A percentile compares a stretch with the other conserved stretches of the same genome.
phyloP scores from a whole-genome alignment of 2,113 vertebrate species.

The Neolamprologus hecqui region DNA sequence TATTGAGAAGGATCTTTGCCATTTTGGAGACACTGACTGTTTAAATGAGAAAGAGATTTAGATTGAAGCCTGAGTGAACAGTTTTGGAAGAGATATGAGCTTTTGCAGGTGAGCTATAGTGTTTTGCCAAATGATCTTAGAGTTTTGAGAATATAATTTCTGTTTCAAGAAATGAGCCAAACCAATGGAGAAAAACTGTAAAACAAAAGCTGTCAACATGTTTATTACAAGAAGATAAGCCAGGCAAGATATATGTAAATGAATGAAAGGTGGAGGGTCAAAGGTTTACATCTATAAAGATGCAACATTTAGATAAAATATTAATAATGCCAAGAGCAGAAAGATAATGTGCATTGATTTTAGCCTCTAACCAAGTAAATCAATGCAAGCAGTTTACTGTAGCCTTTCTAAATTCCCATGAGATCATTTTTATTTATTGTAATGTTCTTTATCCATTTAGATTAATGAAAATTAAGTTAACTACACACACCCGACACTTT shows the following conservation, averaged over 20 bases:
- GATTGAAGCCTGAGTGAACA: too few relatives aligned
- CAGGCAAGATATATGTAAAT: not conserved
- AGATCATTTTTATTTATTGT: not conserved
- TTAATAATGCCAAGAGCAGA: not conserved
- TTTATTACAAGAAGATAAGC: not conserved
- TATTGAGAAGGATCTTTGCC: too few relatives aligned
- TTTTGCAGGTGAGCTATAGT: too few relatives aligned
- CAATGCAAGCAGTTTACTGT: not conserved
- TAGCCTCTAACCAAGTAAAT: not conserved
- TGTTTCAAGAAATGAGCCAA: too few relatives aligned
- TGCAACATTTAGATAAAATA: not conserved
- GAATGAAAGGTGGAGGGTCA: not conserved
- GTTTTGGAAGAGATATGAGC: too few relatives aligned
- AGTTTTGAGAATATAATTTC: too few relatives aligned
- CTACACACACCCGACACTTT: not conserved
- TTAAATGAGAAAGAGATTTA: too few relatives aligned
- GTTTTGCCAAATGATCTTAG: too few relatives aligned
- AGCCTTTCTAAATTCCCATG: not conserved
- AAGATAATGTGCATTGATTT: not conserved
- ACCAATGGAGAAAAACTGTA: not conserved
- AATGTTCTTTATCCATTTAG: not conserved
- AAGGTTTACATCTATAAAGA: not conserved
- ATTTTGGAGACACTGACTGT: too few relatives aligned
- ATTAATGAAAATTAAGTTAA: accelerated
- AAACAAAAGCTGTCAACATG: not conserved